Percentiles rank a stretch among this genome's conserved stretches.
phyloP scores from a whole-genome alignment of 2,888 invertebrate species.

The Thymelicus acteon region DNA sequence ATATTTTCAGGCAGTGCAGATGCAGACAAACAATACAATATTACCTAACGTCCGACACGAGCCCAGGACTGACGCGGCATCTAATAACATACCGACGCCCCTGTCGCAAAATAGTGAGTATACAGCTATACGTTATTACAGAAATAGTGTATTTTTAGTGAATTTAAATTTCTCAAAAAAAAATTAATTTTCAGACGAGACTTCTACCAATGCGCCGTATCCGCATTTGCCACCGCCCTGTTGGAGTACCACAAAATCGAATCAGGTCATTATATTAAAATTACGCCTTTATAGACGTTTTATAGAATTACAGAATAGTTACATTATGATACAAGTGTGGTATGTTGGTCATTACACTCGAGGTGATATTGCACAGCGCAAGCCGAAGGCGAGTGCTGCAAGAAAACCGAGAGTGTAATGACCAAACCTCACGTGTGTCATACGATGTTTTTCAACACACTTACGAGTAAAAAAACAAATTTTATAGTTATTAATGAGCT shows the following conservation, averaged over 20 bases:
- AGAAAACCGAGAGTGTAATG: too few relatives aligned
- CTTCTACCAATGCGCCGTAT: slow-evolving; percentile 62
- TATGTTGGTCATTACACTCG: too few relatives aligned
- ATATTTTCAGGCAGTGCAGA: slow-evolving; percentile 15
- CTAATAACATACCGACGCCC: slow-evolving; percentile 73
- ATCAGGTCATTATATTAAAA: slow-evolving; percentile 59
- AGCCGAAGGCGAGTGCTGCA: too few relatives aligned
- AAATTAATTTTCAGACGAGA: slow-evolving; percentile 57
- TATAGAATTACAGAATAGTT: neutral
- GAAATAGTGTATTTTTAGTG: neutral
- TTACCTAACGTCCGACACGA: slow-evolving; percentile 64
- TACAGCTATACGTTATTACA: neutral
- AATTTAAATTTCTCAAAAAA: neutral
- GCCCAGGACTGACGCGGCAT: slow-evolving; percentile 61
- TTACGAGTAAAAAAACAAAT: too few relatives aligned
- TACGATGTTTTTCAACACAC: too few relatives aligned
- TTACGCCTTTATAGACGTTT: too few relatives aligned
- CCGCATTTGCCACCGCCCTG: slow-evolving; percentile 68
- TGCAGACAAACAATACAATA: slow-evolving; percentile 16
- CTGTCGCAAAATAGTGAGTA: slow-evolving; percentile 52
- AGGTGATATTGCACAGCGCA: too few relatives aligned
- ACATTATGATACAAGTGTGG: too few relatives aligned
- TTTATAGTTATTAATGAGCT: too few relatives aligned
- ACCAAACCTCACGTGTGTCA: too few relatives aligned
- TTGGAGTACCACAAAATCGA: slow-evolving; percentile 73